phyloP scores from a whole-genome alignment of 2,113 vertebrate genomes.

The Meles meles region DNA sequence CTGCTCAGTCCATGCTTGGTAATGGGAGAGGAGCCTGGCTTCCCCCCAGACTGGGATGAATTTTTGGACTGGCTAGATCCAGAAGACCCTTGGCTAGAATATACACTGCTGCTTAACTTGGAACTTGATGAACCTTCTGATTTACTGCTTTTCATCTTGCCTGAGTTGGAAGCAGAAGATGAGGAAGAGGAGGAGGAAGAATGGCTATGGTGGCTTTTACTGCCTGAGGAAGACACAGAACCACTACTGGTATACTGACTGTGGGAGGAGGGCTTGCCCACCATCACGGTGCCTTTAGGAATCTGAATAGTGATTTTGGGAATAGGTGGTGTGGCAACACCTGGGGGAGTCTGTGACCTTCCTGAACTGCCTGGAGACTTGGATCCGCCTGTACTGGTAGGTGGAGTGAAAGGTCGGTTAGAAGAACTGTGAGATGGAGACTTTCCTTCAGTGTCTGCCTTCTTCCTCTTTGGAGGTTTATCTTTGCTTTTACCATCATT shows the following conservation, averaged over 20 bases:
- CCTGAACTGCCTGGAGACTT: slow-evolving; percentile 97
- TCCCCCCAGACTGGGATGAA: slow-evolving; percentile 93
- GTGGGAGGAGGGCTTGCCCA: slow-evolving; percentile 94
- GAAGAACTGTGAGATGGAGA: slow-evolving; percentile 95
- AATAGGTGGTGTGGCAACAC: slow-evolving; percentile 94
- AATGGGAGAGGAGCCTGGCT: slow-evolving; percentile 95
- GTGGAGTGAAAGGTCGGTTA: slow-evolving; percentile 94
- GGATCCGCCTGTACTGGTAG: slow-evolving; percentile 93
- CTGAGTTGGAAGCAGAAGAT: slow-evolving; percentile 89
- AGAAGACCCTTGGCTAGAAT: slow-evolving; percentile 85
- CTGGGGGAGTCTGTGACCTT: slow-evolving; percentile 95
- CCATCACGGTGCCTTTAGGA: slow-evolving; percentile 94
- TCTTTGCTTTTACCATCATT: slow-evolving; percentile 98
- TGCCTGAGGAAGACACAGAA: slow-evolving; percentile 78
- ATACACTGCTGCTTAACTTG: slow-evolving; percentile 89
- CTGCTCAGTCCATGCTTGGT: slow-evolving; percentile 91
- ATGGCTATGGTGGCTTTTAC: slow-evolving; percentile 97
- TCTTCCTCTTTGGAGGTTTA: slow-evolving; percentile 95
- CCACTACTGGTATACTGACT: slow-evolving; percentile 90
- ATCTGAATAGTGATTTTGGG: slow-evolving; percentile 99
- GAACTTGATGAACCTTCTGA: slow-evolving; percentile 91
- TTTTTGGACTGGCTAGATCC: slow-evolving; percentile 90
- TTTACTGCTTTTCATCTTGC: slow-evolving; percentile 96
- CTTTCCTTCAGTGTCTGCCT: slow-evolving; percentile 94
- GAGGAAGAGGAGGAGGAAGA: slow-evolving; percentile 89